Conservation (phyloP, 2,113 vertebrate species). For the Emydura subglobosa region DNA sequence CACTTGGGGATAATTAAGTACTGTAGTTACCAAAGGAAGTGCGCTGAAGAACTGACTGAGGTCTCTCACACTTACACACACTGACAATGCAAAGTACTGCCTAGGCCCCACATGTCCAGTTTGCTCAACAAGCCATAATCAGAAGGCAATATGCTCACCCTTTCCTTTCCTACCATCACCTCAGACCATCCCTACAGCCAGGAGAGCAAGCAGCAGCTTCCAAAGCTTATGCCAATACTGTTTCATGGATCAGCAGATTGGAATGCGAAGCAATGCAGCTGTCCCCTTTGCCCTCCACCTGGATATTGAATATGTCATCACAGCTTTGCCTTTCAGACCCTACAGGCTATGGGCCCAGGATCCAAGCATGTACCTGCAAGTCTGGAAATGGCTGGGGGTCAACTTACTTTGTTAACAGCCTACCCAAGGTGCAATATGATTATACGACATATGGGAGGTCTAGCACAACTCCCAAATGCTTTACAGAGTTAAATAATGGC, state of each 20-base stretch:
- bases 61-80: neutral
- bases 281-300: constrained; percentile 71
- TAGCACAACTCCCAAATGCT: neutral
- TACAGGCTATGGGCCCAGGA: constrained; percentile 69
- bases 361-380: constrained; percentile 74
- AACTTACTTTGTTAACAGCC: constrained; percentile 59
- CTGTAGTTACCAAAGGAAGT: constrained; percentile 12
- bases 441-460: neutral
- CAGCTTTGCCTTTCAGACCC: constrained; percentile 66
- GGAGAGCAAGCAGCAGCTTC: constrained; percentile 65
- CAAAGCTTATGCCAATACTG: constrained; percentile 60
- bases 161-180: constrained; percentile 65
- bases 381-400: constrained; percentile 61
- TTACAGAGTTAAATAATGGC: neutral
- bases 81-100: neutral
- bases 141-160: neutral
- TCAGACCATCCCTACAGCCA: constrained; percentile 65
- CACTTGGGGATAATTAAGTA: neutral
- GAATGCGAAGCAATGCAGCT: constrained; percentile 59
- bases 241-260: constrained; percentile 68
- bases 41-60: neutral
- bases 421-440: constrained; percentile 69
- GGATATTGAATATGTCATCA: constrained; percentile 69
- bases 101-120: constrained; percentile 4
- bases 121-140: constrained; percentile 6